Evolutionary conservation across 2,888 invertebrate genomes (phyloP).

Genomic region (Meandrusa payeni): DNA sequence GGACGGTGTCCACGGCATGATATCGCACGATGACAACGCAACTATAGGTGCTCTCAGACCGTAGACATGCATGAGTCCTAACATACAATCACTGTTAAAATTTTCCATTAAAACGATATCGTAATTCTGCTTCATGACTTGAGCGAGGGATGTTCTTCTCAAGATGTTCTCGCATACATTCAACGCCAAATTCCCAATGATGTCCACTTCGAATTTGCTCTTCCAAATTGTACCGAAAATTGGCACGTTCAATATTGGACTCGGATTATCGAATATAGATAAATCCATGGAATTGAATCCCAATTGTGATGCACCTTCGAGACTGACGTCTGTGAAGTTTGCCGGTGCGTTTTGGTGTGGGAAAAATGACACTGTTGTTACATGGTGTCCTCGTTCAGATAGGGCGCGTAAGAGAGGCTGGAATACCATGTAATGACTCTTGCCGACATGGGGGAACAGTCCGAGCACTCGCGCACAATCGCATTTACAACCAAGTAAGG

Average conservation of each 20-base stretch:
- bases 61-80: slow-evolving; percentile 72
- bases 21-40: slow-evolving; percentile 63
- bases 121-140: slow-evolving; percentile 46
- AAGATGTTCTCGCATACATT: slow-evolving; percentile 34
- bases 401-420: slow-evolving; percentile 61
- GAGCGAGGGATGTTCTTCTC: slow-evolving; percentile 30
- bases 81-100: slow-evolving; percentile 78
- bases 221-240: slow-evolving; percentile 28
- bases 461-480: slow-evolving; percentile 45
- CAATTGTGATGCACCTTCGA: slow-evolving; percentile 30
- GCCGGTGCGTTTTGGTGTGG: slow-evolving; percentile 47
- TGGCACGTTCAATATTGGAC: slow-evolving; percentile 21
- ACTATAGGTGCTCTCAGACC: slow-evolving; percentile 63
- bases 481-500: no score
- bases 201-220: slow-evolving; percentile 22
- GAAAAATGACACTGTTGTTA: slow-evolving; percentile 73
- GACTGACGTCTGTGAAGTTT: slow-evolving; percentile 35
- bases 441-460: slow-evolving; percentile 66
- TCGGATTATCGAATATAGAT: slow-evolving; percentile 24
- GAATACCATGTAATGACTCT: slow-evolving; percentile 76
- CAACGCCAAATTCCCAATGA: slow-evolving; percentile 29
- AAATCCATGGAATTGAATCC: slow-evolving; percentile 31
- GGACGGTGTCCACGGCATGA: slow-evolving; percentile 65
- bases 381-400: slow-evolving; percentile 65
- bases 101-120: slow-evolving; percentile 77